Percentiles rank a stretch among this genome's conserved stretches.
phyloP scores from a whole-genome alignment of 2,888 invertebrate genomes.

The Drosophila conformis region DNA sequence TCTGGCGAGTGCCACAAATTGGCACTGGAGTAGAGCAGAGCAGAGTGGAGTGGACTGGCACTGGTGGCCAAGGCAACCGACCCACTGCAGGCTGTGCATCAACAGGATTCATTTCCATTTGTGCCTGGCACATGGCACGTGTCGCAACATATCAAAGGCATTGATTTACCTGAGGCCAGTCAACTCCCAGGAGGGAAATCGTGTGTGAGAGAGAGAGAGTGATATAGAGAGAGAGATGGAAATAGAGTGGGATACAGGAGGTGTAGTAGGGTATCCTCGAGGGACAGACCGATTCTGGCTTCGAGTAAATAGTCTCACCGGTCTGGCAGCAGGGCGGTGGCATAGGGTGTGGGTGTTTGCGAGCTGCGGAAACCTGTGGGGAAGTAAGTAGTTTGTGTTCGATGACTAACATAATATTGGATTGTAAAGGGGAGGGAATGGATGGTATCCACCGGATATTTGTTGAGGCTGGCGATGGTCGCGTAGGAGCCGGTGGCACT shows the following conservation, averaged over 20 bases:
- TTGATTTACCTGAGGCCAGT: conserved; percentile 64
- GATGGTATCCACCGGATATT: conserved; percentile 86
- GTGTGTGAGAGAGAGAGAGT: conserved; percentile 10
- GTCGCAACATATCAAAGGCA: conserved; percentile 75
- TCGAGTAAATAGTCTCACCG: conserved; percentile 66
- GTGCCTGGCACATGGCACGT: conserved; percentile 66
- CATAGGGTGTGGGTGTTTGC: conserved; percentile 89
- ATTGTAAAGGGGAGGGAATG: not conserved
- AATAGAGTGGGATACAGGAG: conserved; percentile 85
- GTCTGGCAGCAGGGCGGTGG: conserved; percentile 87
- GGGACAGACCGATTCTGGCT: conserved; percentile 86
- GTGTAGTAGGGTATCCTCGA: conserved; percentile 91
- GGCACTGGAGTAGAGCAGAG: conserved; percentile 30
- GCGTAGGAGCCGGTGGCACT: conserved; percentile 91
- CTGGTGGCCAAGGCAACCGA: conserved; percentile 52
- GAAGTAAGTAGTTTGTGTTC: conserved; percentile 25
- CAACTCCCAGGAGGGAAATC: conserved; percentile 48
- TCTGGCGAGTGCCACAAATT: conserved; percentile 59
- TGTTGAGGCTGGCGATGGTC: conserved; percentile 93
- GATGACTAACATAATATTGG: conserved; percentile 17
- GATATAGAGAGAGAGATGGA: not conserved
- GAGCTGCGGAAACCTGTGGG: conserved; percentile 83
- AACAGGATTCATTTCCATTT: conserved; percentile 67
- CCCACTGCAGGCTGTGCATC: conserved; percentile 29
- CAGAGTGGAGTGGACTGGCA: conserved; percentile 1